phyloP scores from a whole-genome alignment of 2,888 invertebrate genomes.

The Raillietiella orientalis region DNA sequence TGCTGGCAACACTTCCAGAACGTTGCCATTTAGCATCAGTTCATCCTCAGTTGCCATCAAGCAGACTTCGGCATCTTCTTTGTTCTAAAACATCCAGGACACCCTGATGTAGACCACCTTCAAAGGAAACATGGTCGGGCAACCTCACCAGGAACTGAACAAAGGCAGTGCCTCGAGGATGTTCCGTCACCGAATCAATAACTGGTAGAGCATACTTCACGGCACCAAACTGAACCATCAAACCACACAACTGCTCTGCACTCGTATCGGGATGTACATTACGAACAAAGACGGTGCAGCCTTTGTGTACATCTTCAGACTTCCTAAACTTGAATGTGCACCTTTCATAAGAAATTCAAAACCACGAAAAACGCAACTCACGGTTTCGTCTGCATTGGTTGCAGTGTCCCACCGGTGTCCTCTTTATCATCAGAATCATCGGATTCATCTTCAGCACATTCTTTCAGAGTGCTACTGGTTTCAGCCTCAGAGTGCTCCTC shows the following conservation, averaged over 20 bases:
- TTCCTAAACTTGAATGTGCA: slow-evolving; percentile 5
- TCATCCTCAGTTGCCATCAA: neutral
- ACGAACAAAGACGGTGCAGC: slow-evolving; percentile 66
- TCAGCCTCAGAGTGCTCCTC: too few relatives aligned
- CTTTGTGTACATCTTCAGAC: slow-evolving; percentile 38
- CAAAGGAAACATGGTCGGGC: too few relatives aligned
- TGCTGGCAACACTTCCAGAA: slow-evolving; percentile 35
- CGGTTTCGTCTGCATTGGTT: slow-evolving; percentile 9
- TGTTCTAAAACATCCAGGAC: slow-evolving; percentile 12
- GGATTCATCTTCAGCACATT: too few relatives aligned
- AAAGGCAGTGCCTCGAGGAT: slow-evolving; percentile 81
- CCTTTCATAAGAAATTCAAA: slow-evolving; percentile 4
- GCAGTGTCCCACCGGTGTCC: neutral
- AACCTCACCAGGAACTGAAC: slow-evolving; percentile 41
- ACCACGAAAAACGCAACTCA: slow-evolving; percentile 2
- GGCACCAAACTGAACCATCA: slow-evolving; percentile 41
- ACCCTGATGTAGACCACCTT: slow-evolving; percentile 2
- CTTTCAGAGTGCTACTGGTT: too few relatives aligned
- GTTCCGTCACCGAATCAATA: slow-evolving; percentile 52
- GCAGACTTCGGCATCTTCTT: slow-evolving; percentile 33
- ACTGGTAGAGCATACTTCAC: slow-evolving; percentile 61
- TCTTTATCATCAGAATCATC: slow-evolving; percentile 1
- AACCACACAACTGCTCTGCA: slow-evolving; percentile 35
- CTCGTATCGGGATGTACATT: slow-evolving; percentile 59
- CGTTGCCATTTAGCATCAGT: slow-evolving; percentile 29